Conservation (phyloP, 35 echinoderm and acorn worm species). For the Eucidaris tribuloides region DNA sequence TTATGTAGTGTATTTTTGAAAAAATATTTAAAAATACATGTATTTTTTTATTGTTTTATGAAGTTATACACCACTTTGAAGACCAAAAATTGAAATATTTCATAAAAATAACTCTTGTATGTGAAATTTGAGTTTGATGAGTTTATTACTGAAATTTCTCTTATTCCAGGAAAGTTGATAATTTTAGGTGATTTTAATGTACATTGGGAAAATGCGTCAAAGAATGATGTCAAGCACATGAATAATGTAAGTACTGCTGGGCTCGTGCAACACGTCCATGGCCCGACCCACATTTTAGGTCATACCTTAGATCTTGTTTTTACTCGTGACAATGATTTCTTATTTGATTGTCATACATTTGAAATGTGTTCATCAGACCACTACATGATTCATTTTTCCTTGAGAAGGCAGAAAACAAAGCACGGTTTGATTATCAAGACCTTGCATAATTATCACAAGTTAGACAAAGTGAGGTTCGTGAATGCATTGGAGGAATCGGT, state of each 20-base stretch:
- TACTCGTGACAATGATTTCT: not conserved
- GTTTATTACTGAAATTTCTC: not conserved
- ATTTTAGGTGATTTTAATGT: conserved; percentile 28
- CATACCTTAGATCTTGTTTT: conserved; percentile 1
- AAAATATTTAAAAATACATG: no score
- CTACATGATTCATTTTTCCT: not conserved
- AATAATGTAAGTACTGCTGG: not conserved
- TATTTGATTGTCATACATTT: not conserved
- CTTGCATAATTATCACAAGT: not conserved
- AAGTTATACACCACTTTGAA: no score
- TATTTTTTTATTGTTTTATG: no score
- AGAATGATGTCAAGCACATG: not conserved
- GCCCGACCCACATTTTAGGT: not conserved
- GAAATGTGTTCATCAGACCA: conserved; percentile 1
- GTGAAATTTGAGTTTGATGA: conserved; percentile 17
- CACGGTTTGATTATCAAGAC: not conserved
- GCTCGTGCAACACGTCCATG: not conserved
- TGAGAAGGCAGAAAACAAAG: not conserved
- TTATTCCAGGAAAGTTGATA: not conserved
- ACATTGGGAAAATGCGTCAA: not conserved
- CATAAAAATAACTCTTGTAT: no score
- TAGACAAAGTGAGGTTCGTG: not conserved
- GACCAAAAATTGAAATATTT: no score
- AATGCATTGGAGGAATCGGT: not conserved
- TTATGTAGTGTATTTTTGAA: no score